Conservation (phyloP, 2,888 invertebrate species). For the Schrankia costaestrigalis region DNA sequence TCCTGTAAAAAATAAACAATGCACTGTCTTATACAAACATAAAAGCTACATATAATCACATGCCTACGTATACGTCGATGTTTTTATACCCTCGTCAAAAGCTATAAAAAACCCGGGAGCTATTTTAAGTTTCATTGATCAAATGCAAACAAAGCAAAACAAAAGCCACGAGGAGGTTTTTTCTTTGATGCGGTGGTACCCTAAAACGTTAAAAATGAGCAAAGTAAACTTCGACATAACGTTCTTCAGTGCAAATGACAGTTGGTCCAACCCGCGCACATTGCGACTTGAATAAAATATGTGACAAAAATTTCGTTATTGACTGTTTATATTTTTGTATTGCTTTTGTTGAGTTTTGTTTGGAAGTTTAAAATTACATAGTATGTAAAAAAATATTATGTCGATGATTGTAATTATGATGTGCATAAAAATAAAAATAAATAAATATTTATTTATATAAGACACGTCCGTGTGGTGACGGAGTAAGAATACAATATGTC, state of each 20-base stretch:
- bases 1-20: constrained; percentile 1
- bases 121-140: constrained; percentile 16
- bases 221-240: constrained; percentile 19
- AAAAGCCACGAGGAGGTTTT: constrained; percentile 2
- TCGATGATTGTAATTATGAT: too few relatives aligned
- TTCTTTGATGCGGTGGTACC: constrained; percentile 10
- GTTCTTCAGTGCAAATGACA: constrained; percentile 27
- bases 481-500: too few relatives aligned
- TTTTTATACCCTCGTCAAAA: constrained; percentile 15
- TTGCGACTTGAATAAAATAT: constrained; percentile 17
- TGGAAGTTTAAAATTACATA: too few relatives aligned
- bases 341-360: too few relatives aligned
- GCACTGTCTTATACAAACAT: background rate
- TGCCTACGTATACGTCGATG: constrained; percentile 1
- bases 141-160: constrained; percentile 11
- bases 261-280: constrained; percentile 16
- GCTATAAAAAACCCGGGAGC: constrained; percentile 10
- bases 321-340: constrained; percentile 16
- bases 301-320: constrained; percentile 27
- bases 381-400: too few relatives aligned
- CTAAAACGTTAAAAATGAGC: constrained; percentile 15
- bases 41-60: background rate
- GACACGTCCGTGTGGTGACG: too few relatives aligned
- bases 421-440: too few relatives aligned
- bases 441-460: too few relatives aligned